Base-by-base conservation (phyloP, 2,797 vertebrate genomes). In the Lepidocolaptes lacrymiger region DNA sequence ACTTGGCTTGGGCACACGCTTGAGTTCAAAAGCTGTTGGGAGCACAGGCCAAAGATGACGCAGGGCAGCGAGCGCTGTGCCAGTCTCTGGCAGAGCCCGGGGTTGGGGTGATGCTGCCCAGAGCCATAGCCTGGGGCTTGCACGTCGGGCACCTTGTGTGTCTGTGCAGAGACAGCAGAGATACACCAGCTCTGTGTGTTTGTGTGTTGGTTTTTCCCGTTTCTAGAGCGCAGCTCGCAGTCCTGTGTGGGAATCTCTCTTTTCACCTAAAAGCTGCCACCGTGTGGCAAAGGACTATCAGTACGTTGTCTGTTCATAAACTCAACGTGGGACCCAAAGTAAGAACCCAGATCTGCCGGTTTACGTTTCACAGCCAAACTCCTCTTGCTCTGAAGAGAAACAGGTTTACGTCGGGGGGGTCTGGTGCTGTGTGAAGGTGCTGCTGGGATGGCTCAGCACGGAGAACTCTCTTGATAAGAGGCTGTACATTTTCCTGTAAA, bases 261-360 rank as follows among this genome's bases (percentile, higher is more conserved):
- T 69, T 74, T 63, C 72, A 92, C 72, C 39, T 66, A 88, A 86
- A 93, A 97, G 81, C 94, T 97, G 96, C 97, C 95, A 97, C 96
- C 88, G 0, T 95, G 96, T 96, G 96, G 97, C 67, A 85, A 61
- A 85, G 76, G 22, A 58, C 37, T 73, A 12, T 69, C 83, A 78
- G 54, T 92, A 17, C 95, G 30, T 88, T 77, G 54, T 23, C 46
- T 48, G 23, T 19, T 44, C 21, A 14, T 41, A 18, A 83, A 36
- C 72, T 17, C 68, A 34, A 17, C 52, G 30, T 3, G 52, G 85
- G 82, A 86, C 59, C 61, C 72, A 32, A 9, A 44, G 21, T 8
- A 54, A 30, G 5, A 3, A 3, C 7, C 2, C 6, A 10, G 20
- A 36, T 6, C 62, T 78, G 73, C 56, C 1, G 10, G 49, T 48